Base-by-base conservation (phyloP, 2,797 vertebrate species). In the Anisognathus igniventris region DNA sequence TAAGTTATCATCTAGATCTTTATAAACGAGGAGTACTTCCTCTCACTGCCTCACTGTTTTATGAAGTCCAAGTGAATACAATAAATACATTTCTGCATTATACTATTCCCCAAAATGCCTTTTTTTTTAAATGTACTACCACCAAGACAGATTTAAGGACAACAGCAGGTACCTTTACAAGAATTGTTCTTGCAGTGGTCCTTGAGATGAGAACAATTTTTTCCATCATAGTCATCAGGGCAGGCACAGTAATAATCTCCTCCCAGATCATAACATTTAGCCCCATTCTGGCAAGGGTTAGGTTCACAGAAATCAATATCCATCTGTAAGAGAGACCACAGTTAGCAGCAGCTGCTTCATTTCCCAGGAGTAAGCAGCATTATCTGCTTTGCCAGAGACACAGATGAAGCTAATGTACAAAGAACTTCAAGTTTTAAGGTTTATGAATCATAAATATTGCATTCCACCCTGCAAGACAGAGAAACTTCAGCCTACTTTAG, bases 211-310 rank as follows among this genome's bases (percentile, higher is more conserved):
- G 98, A 98, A 58, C 99, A 99, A 85, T 99, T 99, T 92, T 98
- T 99, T 62, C 99, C 99, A 23, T 98, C 98, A 10, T 99, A 98
- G 61, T 98, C 98, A 12, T 99, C 99, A 0, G 98, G 97, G 70
- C 99, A 99, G 40, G 98, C 98, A 54, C 99, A 99, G 96, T 98
- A 99, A 94, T 99, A 99, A 83, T 99, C 98, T 6, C 98, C 98
- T 71, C 95, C 96, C 47, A 98, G 77, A 92, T 97, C 97, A 85
- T 98, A 99, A 96, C 99, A 99, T 83, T 97, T 98, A 35, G 98
- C 99, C 75, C 98, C 98, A 39, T 99, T 99, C 77, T 98, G 98
- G 90, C 99, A 99, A 3, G 99, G 99, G 96, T 98, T 98, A 1
- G 99, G 98, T 74, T 97, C 98, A 81, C 99, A 99, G 19, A 98